Evolutionary conservation across 2,113 vertebrate species (phyloP).

Genomic region (Calonectris borealis): DNA sequence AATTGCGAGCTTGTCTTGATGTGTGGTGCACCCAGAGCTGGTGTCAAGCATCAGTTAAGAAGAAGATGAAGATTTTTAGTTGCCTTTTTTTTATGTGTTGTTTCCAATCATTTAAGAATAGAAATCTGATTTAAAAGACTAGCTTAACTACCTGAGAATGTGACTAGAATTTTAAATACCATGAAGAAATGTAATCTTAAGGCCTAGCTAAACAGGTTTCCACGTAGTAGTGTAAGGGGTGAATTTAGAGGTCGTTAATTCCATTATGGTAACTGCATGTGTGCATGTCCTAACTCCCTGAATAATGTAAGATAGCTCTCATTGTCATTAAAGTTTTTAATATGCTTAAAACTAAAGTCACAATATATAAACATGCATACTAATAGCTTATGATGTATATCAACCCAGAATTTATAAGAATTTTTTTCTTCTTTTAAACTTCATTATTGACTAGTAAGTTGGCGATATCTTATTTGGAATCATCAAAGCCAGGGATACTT

Average conservation of each 20-base stretch:
- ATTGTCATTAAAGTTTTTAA: not conserved
- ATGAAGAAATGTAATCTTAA: not conserved
- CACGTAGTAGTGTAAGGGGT: not conserved
- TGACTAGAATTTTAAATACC: not conserved
- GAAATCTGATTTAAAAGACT: not conserved
- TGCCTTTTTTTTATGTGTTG: not conserved
- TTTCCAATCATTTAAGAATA: not conserved
- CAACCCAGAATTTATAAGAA: too few species aligned
- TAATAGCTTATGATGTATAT: not conserved
- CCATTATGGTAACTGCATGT: rapidly evolving
- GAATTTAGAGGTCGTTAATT: not conserved
- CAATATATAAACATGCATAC: not conserved
- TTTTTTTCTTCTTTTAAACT: not conserved
- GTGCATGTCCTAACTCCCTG: not conserved
- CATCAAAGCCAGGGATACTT: not conserved
- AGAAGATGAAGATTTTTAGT: not conserved
- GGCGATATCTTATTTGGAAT: not conserved
- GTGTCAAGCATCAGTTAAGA: not conserved
- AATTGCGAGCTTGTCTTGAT: not conserved
- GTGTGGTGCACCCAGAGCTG: too few species aligned
- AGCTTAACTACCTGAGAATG: not conserved
- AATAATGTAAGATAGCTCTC: not conserved
- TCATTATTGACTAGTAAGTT: not conserved
- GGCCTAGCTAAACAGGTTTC: not conserved
- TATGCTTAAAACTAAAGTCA: not conserved